Evolutionary conservation across 2,113 vertebrate species (phyloP).

Genomic region (Alouatta palliata): DNA sequence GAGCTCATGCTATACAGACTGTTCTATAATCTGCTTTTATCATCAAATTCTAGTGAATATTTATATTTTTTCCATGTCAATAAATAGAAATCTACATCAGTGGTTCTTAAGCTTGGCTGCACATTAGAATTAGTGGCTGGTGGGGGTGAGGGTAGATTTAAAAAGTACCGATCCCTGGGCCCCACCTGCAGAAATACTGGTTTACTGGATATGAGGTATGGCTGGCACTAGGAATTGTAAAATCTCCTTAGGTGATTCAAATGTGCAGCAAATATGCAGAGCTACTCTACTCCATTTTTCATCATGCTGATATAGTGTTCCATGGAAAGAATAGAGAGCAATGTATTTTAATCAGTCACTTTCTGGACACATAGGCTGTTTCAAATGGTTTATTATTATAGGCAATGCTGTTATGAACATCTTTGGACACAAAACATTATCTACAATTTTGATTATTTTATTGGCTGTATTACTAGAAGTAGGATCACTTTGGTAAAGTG

Average conservation of each 20-base stretch:
- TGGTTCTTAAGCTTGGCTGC: constrained; percentile 49
- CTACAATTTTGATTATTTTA: constrained; percentile 45
- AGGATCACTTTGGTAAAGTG: constrained; percentile 3
- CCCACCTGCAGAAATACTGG: constrained; percentile 44
- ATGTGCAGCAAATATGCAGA: constrained; percentile 19
- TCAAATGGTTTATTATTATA: constrained; percentile 4
- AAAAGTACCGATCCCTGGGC: constrained; percentile 46
- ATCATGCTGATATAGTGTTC: neutral
- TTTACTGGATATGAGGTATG: constrained; percentile 42
- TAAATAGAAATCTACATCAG: constrained; percentile 61
- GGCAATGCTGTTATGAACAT: constrained; percentile 37
- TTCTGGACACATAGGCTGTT: neutral
- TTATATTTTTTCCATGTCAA: constrained; percentile 63
- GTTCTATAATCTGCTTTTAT: constrained; percentile 72
- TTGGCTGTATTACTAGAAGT: constrained; percentile 24
- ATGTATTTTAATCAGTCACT: neutral
- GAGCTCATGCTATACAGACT: constrained; percentile 61
- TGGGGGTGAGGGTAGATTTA: neutral
- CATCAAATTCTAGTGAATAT: constrained; percentile 68
- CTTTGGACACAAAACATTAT: constrained; percentile 13
- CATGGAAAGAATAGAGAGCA: neutral
- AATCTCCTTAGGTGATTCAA: constrained; percentile 18
- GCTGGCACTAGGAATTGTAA: neutral
- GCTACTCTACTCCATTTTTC: neutral
- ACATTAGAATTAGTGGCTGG: constrained; percentile 20